These are phyloP conservation scores for Aplochiton taeniatus DNA, from an alignment of 2,797 vertebrate genomes.

Conservation along the genomic window DNA sequence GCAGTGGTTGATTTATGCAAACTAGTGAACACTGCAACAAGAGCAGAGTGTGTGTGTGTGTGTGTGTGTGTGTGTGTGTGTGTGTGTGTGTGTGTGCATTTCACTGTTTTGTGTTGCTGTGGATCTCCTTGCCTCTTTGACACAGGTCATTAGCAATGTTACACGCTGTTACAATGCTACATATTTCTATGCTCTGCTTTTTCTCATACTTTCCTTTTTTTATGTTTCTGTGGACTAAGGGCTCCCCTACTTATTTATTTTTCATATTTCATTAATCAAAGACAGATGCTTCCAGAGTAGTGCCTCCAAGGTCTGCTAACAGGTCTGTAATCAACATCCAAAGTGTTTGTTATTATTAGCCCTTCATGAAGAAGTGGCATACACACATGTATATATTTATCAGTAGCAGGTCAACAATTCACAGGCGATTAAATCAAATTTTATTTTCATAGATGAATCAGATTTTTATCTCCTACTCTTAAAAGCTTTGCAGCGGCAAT, in stretches of 20 bases:
- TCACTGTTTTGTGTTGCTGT: neutral
- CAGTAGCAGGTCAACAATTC: too few relatives aligned
- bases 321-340: conserved; percentile 38
- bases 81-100: conserved; percentile 4
- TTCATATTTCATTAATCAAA: conserved; percentile 4
- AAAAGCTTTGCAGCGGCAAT: too few relatives aligned
- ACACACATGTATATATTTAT: too few relatives aligned
- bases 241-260: neutral
- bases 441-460: too few relatives aligned
- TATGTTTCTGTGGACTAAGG: neutral
- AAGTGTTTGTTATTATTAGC: conserved; percentile 31
- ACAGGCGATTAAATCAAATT: too few relatives aligned
- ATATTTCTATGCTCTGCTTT: neutral
- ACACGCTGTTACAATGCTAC: neutral
- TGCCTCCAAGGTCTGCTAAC: conserved; percentile 12
- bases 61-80: neutral
- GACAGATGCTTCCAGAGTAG: conserved; percentile 6
- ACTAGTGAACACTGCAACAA: too few relatives aligned
- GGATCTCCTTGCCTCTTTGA: conserved; percentile 2
- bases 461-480: too few relatives aligned
- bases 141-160: neutral
- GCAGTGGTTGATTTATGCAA: neutral
- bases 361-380: neutral
- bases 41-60: neutral
- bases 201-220: neutral